Percentiles rank a stretch among this genome's conserved stretches.
phyloP scores from a whole-genome alignment of 2,888 invertebrate genomes.

The Agrotis ipsilon region DNA sequence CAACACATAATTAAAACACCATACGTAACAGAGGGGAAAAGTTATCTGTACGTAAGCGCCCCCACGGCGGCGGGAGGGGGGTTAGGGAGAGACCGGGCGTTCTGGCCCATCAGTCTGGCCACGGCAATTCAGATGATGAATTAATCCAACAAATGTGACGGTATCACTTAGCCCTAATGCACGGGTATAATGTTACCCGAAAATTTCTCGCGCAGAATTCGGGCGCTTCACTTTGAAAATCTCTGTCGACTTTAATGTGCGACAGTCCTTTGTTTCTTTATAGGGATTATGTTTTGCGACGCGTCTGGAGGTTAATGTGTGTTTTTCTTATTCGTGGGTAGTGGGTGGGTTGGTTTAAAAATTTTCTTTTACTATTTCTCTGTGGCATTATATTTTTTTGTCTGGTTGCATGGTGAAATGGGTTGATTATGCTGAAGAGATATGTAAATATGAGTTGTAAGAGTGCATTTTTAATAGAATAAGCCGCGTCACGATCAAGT shows the following conservation, averaged over 20 bases:
- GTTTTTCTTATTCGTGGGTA: constrained; percentile 63
- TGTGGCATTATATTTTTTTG: constrained; percentile 9
- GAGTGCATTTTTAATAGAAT: neutral
- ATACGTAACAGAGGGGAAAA: constrained; percentile 81
- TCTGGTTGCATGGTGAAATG: neutral
- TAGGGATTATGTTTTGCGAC: constrained; percentile 69
- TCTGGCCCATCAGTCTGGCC: constrained; percentile 91
- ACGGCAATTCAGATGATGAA: constrained; percentile 91
- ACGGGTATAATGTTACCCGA: constrained; percentile 90
- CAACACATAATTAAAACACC: constrained; percentile 82
- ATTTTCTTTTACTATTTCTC: constrained; percentile 16
- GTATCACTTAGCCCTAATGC: constrained; percentile 91
- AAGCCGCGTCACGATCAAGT: neutral
- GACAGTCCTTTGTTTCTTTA: constrained; percentile 78
- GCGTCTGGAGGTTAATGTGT: constrained; percentile 69
- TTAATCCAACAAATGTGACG: constrained; percentile 91
- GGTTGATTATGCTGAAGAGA: neutral
- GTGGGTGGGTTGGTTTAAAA: constrained; percentile 21
- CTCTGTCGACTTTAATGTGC: constrained; percentile 76
- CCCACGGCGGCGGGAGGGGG: constrained; percentile 64
- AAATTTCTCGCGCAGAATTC: constrained; percentile 79
- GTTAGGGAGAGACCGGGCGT: constrained; percentile 73
- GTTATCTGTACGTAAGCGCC: constrained; percentile 74
- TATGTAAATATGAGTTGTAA: neutral
- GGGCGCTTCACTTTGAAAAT: constrained; percentile 78